Evolutionary conservation across 2,888 invertebrate species (phyloP), one percentile per base, ranked within the genome.

Genomic region (Spisula subtruncata): DNA sequence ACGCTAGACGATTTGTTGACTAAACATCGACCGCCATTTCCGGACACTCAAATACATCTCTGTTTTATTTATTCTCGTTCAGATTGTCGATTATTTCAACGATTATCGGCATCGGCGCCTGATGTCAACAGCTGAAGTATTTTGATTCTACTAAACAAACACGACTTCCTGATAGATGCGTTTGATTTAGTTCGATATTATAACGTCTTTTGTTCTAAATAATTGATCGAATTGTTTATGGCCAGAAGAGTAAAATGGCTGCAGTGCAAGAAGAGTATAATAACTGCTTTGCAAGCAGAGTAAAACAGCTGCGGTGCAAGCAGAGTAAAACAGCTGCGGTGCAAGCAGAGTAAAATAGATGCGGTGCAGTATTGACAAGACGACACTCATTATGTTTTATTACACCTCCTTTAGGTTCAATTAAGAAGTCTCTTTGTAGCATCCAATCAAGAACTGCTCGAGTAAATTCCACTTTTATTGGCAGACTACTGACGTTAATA

Each of bases 181-280:
- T 75, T 85, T 75, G 85, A 85, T 85, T 85, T 35, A 51, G 18
- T 29, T 25, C 51, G 79, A 75, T 75, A 85, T 75, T 54, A 29
- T 85, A 35, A 51, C 71, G n/a, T 85, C 75, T 79, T 46, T 10
- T 85, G 85, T 85, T 85, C 85, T 85, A 54, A 85, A 85, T 85
- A 51, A 85, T 79, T 85, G n/a, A 85, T 79, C 85, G 85, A 85
- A 32, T 66, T 46, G 12, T 25, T 41, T 25, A n/a, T 60, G 29
- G n/a, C 60, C 60, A 41, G 56, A 18, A 83, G 10, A 35, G 20
- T 60, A n/a, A 41, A 60, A 41, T 60, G 25, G 41, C 60, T 60
- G n/a, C 35, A 54, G n/a, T 16, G 66, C 25, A 46, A n/a, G n/a
- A n/a, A n/a, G n/a, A n/a, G n/a, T n/a, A n/a, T n/a, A n/a, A n/a